Conservation (phyloP, 1,140 invertebrate species). For the Apis florea region DNA sequence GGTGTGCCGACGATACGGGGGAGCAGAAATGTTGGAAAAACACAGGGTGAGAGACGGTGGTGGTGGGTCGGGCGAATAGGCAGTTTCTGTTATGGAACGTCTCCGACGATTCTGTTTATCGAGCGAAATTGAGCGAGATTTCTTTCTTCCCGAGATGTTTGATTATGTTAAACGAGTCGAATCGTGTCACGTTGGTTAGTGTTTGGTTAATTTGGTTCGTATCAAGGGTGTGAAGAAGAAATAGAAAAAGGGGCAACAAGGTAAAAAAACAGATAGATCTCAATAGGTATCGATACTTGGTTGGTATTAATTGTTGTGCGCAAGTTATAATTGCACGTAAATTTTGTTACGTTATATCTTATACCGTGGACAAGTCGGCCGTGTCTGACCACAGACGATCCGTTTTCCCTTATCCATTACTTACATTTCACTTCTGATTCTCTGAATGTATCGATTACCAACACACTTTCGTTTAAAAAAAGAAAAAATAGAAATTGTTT, state of each 20-base stretch:
- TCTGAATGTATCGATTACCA: neutral
- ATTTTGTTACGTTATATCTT: neutral
- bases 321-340: neutral
- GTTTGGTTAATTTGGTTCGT: no score
- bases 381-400: neutral
- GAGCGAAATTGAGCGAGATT: neutral
- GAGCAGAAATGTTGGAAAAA: constrained; percentile 15
- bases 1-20: neutral
- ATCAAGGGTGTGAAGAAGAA: no score
- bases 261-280: no score
- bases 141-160: neutral
- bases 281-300: no score
- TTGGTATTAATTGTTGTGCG: no score
- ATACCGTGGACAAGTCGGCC: neutral
- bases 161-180: neutral
- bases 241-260: no score
- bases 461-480: neutral
- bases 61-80: neutral
- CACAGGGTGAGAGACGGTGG: neutral
- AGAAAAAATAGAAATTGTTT: no score
- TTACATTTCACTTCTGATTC: neutral
- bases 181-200: neutral
- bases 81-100: neutral
- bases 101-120: neutral
- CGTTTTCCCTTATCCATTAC: neutral